phyloP scores from a whole-genome alignment of 2,113 vertebrate genomes.

The Athene cunicularia region DNA sequence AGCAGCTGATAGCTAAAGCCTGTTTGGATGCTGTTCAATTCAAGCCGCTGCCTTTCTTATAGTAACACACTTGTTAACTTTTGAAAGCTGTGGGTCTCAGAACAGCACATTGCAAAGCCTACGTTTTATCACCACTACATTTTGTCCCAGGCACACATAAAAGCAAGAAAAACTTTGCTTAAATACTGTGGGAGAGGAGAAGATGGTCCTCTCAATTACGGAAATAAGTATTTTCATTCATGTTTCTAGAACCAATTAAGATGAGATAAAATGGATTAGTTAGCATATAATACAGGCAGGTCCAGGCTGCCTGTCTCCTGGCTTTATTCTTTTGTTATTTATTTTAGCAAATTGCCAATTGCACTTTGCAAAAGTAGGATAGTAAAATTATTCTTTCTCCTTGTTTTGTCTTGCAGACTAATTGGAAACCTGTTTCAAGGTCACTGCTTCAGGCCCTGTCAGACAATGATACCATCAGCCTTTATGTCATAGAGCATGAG shows the following conservation, averaged over 20 bases:
- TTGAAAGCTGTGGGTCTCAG: not conserved
- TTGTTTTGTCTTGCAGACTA: not conserved
- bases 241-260: not conserved
- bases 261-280: not conserved
- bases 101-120: not conserved
- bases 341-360: not conserved
- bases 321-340: not conserved
- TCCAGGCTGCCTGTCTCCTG: not conserved
- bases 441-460: not conserved
- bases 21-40: not conserved
- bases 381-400: not conserved
- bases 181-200: not conserved
- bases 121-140: not conserved
- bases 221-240: not conserved
- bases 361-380: not conserved
- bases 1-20: not conserved
- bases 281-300: not conserved
- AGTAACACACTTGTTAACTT: not conserved
- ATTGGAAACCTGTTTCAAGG: not conserved
- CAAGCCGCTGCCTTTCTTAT: not conserved
- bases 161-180: not conserved
- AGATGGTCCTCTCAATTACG: not conserved
- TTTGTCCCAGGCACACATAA: not conserved
- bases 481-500: slow-evolving; percentile 68
- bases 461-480: slow-evolving; percentile 60